phyloP scores from a whole-genome alignment of 2,797 vertebrate species.

The Syngnathus acus region DNA sequence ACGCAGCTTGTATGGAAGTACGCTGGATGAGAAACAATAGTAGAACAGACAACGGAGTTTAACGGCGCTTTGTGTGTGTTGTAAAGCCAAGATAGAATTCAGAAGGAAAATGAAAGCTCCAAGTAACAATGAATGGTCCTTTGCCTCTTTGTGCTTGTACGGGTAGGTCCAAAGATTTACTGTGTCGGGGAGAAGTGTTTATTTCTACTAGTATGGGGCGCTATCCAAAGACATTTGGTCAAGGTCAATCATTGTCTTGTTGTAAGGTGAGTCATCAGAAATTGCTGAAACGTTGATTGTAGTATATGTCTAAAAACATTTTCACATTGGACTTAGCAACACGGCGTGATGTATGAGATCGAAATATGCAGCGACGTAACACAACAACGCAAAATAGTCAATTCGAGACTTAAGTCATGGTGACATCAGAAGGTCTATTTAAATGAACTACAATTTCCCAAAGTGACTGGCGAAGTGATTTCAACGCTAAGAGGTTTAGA shows the following conservation, averaged over 20 bases:
- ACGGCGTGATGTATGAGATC: too few species aligned
- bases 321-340: too few species aligned
- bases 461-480: too few species aligned
- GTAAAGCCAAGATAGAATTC: constrained; percentile 25
- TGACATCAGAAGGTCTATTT: too few species aligned
- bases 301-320: too few species aligned
- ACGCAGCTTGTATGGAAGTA: constrained; percentile 3
- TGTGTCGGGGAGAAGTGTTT: not conserved
- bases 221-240: not conserved
- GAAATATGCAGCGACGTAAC: too few species aligned
- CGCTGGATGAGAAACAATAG: constrained; percentile 26
- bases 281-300: not conserved
- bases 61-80: not conserved
- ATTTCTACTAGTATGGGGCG: not conserved
- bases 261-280: not conserved
- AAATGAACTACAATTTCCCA: too few species aligned
- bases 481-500: too few species aligned
- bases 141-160: not conserved
- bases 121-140: not conserved
- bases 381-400: too few species aligned
- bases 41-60: constrained; percentile 16
- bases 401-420: too few species aligned
- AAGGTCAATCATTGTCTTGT: not conserved
- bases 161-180: not conserved
- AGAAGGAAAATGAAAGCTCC: not conserved